Percentiles rank a stretch among this genome's conserved stretches.
These are phyloP conservation scores for Anoplophora glabripennis DNA, from an alignment of 1,140 invertebrate genomes.

Conservation along the genomic window DNA sequence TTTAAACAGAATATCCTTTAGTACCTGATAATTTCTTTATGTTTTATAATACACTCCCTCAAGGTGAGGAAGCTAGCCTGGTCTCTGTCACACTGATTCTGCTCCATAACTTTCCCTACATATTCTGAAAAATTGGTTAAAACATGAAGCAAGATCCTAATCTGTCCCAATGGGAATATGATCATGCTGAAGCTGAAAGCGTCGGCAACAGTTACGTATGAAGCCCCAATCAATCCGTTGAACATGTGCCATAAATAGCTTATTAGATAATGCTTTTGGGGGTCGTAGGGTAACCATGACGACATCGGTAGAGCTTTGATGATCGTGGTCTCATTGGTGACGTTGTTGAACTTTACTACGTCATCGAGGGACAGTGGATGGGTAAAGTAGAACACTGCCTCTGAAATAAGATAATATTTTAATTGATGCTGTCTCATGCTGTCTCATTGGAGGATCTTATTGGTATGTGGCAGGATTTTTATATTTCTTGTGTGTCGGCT, in stretches of 20 bases:
- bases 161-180: conserved; percentile 21
- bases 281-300: conserved; percentile 23
- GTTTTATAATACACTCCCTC: not conserved
- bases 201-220: conserved; percentile 21
- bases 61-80: conserved; percentile 11
- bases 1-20: too few relatives aligned
- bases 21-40: conserved; percentile 18
- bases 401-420: not conserved
- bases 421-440: too few relatives aligned
- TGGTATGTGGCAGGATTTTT: too few relatives aligned
- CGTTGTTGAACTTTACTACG: not conserved
- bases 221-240: conserved; percentile 21
- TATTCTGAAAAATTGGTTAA: conserved; percentile 15
- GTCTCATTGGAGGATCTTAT: too few relatives aligned
- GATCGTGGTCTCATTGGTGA: conserved; percentile 8
- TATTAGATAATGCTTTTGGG: conserved; percentile 18
- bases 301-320: conserved; percentile 20
- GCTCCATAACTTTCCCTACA: not conserved
- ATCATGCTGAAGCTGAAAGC: conserved; percentile 20
- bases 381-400: conserved; percentile 16
- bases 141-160: conserved; percentile 15
- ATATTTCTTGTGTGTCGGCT: too few relatives aligned
- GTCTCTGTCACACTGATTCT: not conserved
- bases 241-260: conserved; percentile 20
- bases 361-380: conserved; percentile 4